Evolutionary conservation across 2,888 invertebrate genomes (phyloP), one percentile per base, ranked within the genome.

Genomic region (Pelosia muscerda): DNA sequence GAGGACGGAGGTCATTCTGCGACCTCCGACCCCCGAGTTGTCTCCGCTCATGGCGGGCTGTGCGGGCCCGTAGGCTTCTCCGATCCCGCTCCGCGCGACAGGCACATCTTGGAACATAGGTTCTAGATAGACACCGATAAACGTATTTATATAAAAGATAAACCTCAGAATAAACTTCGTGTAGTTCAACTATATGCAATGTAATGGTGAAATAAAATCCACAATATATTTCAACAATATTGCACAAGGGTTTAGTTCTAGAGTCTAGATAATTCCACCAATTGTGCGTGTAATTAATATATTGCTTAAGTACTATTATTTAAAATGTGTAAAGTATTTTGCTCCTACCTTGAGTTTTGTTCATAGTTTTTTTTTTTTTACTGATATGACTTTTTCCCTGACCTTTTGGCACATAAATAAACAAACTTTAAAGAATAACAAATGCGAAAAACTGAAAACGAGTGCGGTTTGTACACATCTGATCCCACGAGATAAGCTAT

Each of bases 301-400:
- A 31, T 62, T 66, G 31, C 66, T 28, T 3, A 66, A 62, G 22
- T 57, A 62, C 49, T 57, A 49, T 66, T 49, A 28, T 62, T 66
- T 13, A 28, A 62, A 66, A 57, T 10, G 49, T 62, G 62, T 49
- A 49, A 57, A 34, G 31, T 57, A 62, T 49, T 66, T 53, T 25
- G 25, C 22, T 56, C 11, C 25, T 55, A 23, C 66, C 62, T 62
- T 66, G 62, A 53, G 56, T 62, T 61, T 57, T 56, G n/a, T 9
- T 55, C 15, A n/a, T 5, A 28, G 8, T 34, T 57, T 57, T n/a
- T n/a, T n/a, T n/a, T n/a, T n/a, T n/a, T n/a, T n/a, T n/a, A n/a
- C n/a, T n/a, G n/a, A n/a, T n/a, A n/a, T n/a, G n/a, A n/a, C n/a
- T n/a, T n/a, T n/a, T n/a, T 26, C 9, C n/a, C 15, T 57, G 42